These are phyloP conservation scores for Loriculus beryllinus DNA, from an alignment of 2,797 vertebrate species.

Conservation along the genomic window DNA sequence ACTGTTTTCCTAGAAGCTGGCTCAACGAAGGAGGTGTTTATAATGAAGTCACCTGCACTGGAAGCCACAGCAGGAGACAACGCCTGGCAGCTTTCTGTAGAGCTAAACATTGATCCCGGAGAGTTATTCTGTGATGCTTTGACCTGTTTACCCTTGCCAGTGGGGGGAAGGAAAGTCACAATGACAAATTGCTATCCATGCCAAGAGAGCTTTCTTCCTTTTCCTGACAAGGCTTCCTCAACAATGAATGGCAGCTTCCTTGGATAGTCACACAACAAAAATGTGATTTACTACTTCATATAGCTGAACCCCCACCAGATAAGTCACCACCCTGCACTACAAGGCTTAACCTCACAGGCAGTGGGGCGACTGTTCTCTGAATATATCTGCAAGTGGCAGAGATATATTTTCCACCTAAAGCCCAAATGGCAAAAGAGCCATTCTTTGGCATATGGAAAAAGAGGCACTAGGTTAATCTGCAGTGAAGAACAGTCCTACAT, in stretches of 20 bases:
- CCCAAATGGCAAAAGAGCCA: background rate
- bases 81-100: slow-evolving; percentile 44
- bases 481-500: background rate
- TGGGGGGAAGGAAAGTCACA: slow-evolving; percentile 71
- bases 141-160: slow-evolving; percentile 69
- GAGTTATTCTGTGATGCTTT: slow-evolving; percentile 59
- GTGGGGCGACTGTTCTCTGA: background rate
- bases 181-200: slow-evolving; percentile 73
- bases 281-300: slow-evolving; percentile 60
- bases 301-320: slow-evolving; percentile 5
- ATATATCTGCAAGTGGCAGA: background rate
- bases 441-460: background rate
- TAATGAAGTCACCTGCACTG: slow-evolving; percentile 45
- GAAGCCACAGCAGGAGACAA: slow-evolving; percentile 44
- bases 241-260: slow-evolving; percentile 75
- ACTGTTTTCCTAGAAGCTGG: background rate
- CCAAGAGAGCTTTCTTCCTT: slow-evolving; percentile 75
- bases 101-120: slow-evolving; percentile 43
- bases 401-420: background rate
- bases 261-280: slow-evolving; percentile 67
- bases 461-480: background rate
- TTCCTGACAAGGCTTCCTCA: slow-evolving; percentile 79
- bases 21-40: slow-evolving; percentile 16
- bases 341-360: background rate
- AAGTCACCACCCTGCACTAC: background rate